Percentiles rank a stretch among this genome's conserved stretches.
Conservation (phyloP, 2,888 invertebrate species). For the Caenorhabditis sp. region DNA sequence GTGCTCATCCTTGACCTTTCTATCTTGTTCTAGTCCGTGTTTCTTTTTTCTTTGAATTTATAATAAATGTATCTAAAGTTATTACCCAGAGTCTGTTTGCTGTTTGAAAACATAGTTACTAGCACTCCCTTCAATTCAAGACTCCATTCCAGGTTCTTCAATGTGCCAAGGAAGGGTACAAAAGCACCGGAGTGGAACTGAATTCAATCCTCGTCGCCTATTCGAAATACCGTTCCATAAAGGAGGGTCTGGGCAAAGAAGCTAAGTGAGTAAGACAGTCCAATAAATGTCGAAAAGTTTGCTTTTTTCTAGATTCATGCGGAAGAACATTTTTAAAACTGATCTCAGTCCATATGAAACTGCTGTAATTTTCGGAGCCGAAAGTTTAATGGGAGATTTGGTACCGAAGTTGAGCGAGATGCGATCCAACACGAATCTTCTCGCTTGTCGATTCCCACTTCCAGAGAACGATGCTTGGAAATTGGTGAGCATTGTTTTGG, state of each 20-base stretch:
- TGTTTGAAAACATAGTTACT: neutral
- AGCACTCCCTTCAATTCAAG: neutral
- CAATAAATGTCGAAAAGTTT: neutral
- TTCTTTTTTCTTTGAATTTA: constrained; percentile 20
- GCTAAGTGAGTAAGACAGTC: constrained; percentile 49
- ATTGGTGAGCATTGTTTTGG: constrained; percentile 26
- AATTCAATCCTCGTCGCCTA: constrained; percentile 80
- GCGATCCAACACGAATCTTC: constrained; percentile 72
- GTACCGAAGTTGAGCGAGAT: constrained; percentile 80
- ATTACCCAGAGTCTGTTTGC: neutral
- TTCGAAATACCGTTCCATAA: constrained; percentile 67
- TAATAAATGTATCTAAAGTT: constrained; percentile 36
- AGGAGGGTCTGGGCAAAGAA: constrained; percentile 63
- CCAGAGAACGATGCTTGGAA: constrained; percentile 73
- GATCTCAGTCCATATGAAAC: constrained; percentile 75
- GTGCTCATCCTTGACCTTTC: constrained; percentile 36
- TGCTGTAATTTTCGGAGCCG: constrained; percentile 81
- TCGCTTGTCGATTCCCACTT: constrained; percentile 81
- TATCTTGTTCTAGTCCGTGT: constrained; percentile 46
- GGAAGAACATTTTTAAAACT: constrained; percentile 80
- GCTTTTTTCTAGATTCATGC: constrained; percentile 64
- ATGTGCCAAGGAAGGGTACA: constrained; percentile 78
- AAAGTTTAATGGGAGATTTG: constrained; percentile 78
- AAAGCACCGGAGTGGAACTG: constrained; percentile 80
- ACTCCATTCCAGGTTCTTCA: constrained; percentile 77